Conservation (phyloP, 2,113 vertebrate species). For the Cervus canadensis region DNA sequence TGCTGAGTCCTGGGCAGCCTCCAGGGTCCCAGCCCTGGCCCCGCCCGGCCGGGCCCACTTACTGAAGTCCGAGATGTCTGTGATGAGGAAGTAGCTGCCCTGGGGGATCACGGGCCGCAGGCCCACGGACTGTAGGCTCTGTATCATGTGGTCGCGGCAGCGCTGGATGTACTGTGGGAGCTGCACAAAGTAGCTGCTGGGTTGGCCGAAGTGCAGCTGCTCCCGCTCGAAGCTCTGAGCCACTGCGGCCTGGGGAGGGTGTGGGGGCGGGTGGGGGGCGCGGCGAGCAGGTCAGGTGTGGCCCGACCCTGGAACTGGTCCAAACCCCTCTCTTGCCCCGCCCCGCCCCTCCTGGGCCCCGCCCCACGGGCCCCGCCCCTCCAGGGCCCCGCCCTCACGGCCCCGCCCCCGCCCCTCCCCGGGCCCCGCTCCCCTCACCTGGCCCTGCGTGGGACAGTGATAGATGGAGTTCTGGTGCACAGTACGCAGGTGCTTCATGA, state of each 20-base stretch:
- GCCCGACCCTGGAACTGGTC: too few species aligned
- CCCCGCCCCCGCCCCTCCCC: too few species aligned
- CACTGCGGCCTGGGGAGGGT: constrained; percentile 85
- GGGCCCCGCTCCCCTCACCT: constrained; percentile 48
- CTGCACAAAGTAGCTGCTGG: constrained; percentile 92
- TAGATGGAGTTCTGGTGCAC: constrained; percentile 93
- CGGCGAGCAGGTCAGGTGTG: too few species aligned
- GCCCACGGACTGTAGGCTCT: constrained; percentile 84
- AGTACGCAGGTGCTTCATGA: constrained; percentile 89
- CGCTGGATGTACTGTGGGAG: constrained; percentile 81
- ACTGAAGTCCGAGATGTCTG: constrained; percentile 92
- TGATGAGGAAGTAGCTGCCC: constrained; percentile 92
- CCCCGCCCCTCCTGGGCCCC: too few species aligned
- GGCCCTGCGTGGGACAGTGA: constrained; percentile 90
- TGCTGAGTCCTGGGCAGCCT: not conserved
- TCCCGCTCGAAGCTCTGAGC: constrained; percentile 88
- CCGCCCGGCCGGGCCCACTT: constrained; percentile 68
- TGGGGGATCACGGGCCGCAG: constrained; percentile 88
- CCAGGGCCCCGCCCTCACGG: too few species aligned
- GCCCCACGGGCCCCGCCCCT: too few species aligned
- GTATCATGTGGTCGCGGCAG: constrained; percentile 84
- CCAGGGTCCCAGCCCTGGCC: not conserved
- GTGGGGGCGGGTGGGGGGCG: not conserved
- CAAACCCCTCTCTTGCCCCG: too few species aligned
- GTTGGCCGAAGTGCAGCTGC: constrained; percentile 78